Percentiles rank a stretch among this genome's conserved stretches.
Evolutionary conservation across 1,140 invertebrate species (phyloP).

Genomic region (Brachionus asplanchnoidis): DNA sequence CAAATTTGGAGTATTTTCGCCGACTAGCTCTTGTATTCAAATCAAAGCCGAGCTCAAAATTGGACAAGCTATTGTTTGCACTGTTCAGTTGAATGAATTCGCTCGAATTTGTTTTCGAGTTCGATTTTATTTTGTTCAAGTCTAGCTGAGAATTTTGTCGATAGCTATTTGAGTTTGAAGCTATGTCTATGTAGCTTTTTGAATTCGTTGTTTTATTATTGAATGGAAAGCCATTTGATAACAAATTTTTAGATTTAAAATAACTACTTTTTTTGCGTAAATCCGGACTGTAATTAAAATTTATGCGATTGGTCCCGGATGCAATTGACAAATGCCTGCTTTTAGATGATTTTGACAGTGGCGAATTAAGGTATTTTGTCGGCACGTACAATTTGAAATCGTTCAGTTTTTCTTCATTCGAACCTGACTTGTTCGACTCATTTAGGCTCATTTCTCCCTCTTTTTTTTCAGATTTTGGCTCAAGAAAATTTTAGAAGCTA

Average conservation of each 20-base stretch:
- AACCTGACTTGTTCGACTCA: not conserved
- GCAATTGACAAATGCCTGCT: slow-evolving; percentile 22
- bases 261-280: slow-evolving; percentile 11
- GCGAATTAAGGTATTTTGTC: slow-evolving; percentile 13
- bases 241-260: slow-evolving; percentile 30
- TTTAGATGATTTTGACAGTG: slow-evolving; percentile 6
- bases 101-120: slow-evolving; percentile 1
- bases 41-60: not conserved
- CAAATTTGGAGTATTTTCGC: not conserved
- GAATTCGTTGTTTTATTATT: slow-evolving; percentile 27
- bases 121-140: not conserved
- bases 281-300: slow-evolving; percentile 37
- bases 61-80: slow-evolving; percentile 13
- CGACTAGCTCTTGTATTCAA: not conserved
- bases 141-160: slow-evolving; percentile 15
- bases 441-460: not conserved
- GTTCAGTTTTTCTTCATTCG: not conserved
- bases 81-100: slow-evolving; percentile 2
- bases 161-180: slow-evolving; percentile 6
- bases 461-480: not conserved
- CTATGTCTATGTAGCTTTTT: slow-evolving; percentile 12
- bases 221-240: slow-evolving; percentile 23
- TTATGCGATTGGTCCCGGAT: slow-evolving; percentile 6
- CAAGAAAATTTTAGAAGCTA: not conserved
- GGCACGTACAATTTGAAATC: slow-evolving; percentile 6